Percentiles rank a stretch among this genome's conserved stretches.
phyloP scores from a whole-genome alignment of 2,797 vertebrate species.

The Hydrolagus colliei region DNA sequence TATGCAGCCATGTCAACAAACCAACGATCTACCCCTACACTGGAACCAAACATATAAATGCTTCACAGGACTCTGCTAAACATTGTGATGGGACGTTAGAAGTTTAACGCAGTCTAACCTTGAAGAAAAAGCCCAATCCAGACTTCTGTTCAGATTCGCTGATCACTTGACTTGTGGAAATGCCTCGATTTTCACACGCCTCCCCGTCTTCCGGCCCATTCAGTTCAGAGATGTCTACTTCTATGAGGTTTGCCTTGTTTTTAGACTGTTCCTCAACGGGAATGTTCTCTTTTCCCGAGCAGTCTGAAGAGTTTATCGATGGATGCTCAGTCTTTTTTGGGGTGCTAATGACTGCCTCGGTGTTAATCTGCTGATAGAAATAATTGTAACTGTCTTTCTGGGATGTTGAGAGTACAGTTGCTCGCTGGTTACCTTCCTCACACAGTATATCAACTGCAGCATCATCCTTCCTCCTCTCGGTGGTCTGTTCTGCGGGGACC shows the following conservation, averaged over 20 bases:
- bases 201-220: conserved; percentile 59
- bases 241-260: conserved; percentile 74
- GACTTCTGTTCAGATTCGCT: conserved; percentile 66
- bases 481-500: not conserved
- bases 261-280: conserved; percentile 55
- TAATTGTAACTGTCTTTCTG: conserved; percentile 50
- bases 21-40: too few species aligned
- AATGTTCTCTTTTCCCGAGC: conserved; percentile 54
- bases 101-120: conserved; percentile 57
- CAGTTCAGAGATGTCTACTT: conserved; percentile 79
- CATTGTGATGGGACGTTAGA: not conserved
- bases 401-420: conserved; percentile 44
- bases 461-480: conserved; percentile 42
- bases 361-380: conserved; percentile 53
- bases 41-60: too few species aligned
- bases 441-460: conserved; percentile 63
- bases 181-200: conserved; percentile 43
- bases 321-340: conserved; percentile 44
- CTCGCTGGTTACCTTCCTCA: conserved; percentile 67
- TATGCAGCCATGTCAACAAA: too few species aligned
- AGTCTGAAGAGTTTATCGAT: conserved; percentile 40
- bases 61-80: not conserved
- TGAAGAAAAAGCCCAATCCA: conserved; percentile 86
- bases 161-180: conserved; percentile 42
- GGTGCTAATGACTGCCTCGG: conserved; percentile 46